Evolutionary conservation across 53 echinoderm and acorn worm genomes (phyloP).

Genomic region (Arbacia lixula): DNA sequence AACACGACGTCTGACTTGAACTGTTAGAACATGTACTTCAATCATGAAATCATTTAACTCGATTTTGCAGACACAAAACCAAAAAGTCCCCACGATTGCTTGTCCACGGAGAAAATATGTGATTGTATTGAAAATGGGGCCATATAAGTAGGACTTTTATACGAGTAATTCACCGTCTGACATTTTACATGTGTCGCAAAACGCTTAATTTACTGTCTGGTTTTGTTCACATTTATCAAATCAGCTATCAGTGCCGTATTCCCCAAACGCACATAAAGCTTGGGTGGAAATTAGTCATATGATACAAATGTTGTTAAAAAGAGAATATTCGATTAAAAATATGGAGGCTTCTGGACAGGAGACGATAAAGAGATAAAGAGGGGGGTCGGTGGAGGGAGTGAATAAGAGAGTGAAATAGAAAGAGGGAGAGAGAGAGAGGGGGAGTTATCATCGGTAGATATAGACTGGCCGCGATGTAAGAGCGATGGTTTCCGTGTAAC

Average conservation of each 20-base stretch:
- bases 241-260: constrained; percentile 4
- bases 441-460: constrained; percentile 15
- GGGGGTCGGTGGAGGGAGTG: background rate
- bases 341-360: background rate
- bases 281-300: constrained; percentile 6
- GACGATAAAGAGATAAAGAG: background rate
- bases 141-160: constrained; percentile 14
- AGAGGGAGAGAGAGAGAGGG: background rate
- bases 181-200: constrained; percentile 1
- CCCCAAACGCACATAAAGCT: constrained; percentile 13
- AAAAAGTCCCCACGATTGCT: too few relatives aligned
- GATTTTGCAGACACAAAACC: too few relatives aligned
- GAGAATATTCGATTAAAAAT: background rate
- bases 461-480: constrained; percentile 13
- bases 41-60: background rate
- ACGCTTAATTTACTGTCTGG: constrained; percentile 1
- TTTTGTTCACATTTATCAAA: constrained; percentile 22
- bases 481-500: constrained; percentile 39
- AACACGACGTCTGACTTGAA: too few relatives aligned
- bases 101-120: background rate
- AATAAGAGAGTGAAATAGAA: background rate
- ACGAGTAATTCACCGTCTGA: background rate
- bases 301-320: constrained; percentile 5
- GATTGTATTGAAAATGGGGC: constrained; percentile 1
- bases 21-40: too few relatives aligned